phyloP scores from a whole-genome alignment of 2,888 invertebrate genomes.

The Agrilus biguttatus region DNA sequence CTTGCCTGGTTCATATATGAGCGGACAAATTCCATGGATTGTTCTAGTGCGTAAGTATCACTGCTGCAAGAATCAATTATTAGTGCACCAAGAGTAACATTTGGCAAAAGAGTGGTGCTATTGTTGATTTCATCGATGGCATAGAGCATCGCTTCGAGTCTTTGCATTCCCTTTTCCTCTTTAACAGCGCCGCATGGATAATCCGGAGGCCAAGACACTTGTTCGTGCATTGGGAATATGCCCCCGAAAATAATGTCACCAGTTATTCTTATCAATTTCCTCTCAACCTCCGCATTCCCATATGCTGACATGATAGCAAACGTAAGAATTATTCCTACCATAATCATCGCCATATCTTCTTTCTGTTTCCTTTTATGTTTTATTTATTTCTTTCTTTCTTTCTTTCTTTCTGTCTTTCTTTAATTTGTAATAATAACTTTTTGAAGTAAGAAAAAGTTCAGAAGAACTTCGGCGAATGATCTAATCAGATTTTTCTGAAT shows the following conservation, averaged over 20 bases:
- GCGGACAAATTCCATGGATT: slow-evolving; percentile 51
- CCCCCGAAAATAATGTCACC: slow-evolving; percentile 56
- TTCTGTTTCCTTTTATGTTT: not conserved
- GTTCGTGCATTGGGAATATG: slow-evolving; percentile 54
- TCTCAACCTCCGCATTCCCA: slow-evolving; percentile 14
- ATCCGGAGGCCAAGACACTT: slow-evolving; percentile 28
- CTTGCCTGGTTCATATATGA: slow-evolving; percentile 39
- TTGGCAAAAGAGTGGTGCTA: slow-evolving; percentile 40
- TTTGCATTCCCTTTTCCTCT: slow-evolving; percentile 53
- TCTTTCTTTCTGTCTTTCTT: too few species aligned
- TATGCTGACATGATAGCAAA: slow-evolving; percentile 9
- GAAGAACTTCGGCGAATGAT: too few species aligned
- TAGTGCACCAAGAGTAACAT: slow-evolving; percentile 44
- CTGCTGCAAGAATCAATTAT: slow-evolving; percentile 50
- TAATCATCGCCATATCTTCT: not conserved
- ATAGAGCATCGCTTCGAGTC: slow-evolving; percentile 54
- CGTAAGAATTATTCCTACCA: slow-evolving; percentile 5
- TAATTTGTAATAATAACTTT: too few species aligned
- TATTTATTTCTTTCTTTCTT: too few species aligned
- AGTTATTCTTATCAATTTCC: slow-evolving; percentile 26
- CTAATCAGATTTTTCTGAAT: too few species aligned
- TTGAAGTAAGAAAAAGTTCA: too few species aligned
- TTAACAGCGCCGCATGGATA: slow-evolving; percentile 42
- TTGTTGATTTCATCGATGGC: slow-evolving; percentile 50
- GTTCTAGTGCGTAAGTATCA: slow-evolving; percentile 51